A percentile compares a stretch with the other conserved stretches of the same genome.
These are phyloP conservation scores for Chelonoidis abingdonii DNA, from an alignment of 2,113 vertebrate genomes.

Conservation along the genomic window DNA sequence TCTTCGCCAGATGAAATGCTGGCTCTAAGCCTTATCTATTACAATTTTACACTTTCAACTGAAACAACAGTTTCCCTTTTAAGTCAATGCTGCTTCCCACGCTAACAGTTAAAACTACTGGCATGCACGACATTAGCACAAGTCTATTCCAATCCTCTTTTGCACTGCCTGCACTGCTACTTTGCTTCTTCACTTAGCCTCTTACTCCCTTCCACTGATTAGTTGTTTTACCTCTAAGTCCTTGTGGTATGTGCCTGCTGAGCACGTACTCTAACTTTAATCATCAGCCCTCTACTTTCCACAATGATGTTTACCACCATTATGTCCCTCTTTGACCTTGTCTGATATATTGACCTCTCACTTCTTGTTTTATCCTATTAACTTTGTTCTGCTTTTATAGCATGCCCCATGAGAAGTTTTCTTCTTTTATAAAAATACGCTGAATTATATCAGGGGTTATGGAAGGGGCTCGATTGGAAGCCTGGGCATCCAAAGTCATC, in stretches of 20 bases:
- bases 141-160: not conserved
- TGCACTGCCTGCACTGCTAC: not conserved
- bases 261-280: slow-evolving; percentile 1
- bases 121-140: not conserved
- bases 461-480: not conserved
- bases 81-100: not conserved
- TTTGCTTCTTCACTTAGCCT: slow-evolving; percentile 6
- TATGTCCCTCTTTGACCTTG: slow-evolving; percentile 13
- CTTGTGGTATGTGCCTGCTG: not conserved
- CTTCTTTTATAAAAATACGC: not conserved
- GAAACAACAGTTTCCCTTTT: accelerated
- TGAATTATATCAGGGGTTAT: not conserved
- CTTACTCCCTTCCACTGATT: slow-evolving; percentile 8
- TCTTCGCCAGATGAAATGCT: not conserved
- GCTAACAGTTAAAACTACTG: not conserved
- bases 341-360: not conserved
- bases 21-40: not conserved
- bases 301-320: not conserved
- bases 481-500: not conserved
- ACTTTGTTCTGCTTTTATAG: not conserved
- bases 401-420: accelerated
- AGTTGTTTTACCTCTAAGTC: not conserved
- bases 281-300: not conserved
- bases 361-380: not conserved
- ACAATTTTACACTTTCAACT: not conserved